Percentiles rank a stretch among this genome's conserved stretches.
Conservation (phyloP, 2,113 vertebrate species). For the Erythrocercus mccallii region DNA sequence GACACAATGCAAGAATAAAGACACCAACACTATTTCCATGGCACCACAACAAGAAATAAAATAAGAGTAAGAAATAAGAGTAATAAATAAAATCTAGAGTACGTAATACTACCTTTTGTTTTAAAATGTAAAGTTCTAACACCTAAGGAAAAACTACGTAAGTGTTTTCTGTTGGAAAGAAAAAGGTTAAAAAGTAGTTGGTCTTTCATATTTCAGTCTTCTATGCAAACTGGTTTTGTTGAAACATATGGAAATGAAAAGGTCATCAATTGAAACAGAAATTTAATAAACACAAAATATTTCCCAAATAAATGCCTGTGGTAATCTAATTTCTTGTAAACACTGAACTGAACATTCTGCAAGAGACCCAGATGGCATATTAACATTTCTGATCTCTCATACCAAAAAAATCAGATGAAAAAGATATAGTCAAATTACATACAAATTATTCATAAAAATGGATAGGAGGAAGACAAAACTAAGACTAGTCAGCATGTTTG, state of each 20-base stretch:
- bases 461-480: not conserved
- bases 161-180: not conserved
- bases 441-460: not conserved
- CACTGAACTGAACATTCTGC: slow-evolving; percentile 51
- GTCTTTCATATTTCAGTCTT: slow-evolving; percentile 4
- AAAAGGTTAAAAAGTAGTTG: slow-evolving; percentile 30
- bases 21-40: slow-evolving; percentile 26
- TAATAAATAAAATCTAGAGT: slow-evolving; percentile 7
- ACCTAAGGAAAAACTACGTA: not conserved
- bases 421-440: not conserved
- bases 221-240: slow-evolving; percentile 45
- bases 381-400: slow-evolving; percentile 58
- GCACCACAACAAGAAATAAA: not conserved
- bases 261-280: slow-evolving; percentile 75
- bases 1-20: slow-evolving; percentile 49
- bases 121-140: not conserved
- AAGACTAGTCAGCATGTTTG: not conserved
- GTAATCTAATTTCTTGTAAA: slow-evolving; percentile 78
- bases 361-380: slow-evolving; percentile 68
- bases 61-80: too few species aligned
- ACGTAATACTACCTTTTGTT: not conserved
- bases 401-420: slow-evolving; percentile 16
- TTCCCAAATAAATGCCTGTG: slow-evolving; percentile 76
- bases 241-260: slow-evolving; percentile 75
- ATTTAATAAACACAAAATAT: slow-evolving; percentile 78